Base-by-base conservation (phyloP, 2,888 invertebrate genomes). In the Limnephilus auricula region DNA sequence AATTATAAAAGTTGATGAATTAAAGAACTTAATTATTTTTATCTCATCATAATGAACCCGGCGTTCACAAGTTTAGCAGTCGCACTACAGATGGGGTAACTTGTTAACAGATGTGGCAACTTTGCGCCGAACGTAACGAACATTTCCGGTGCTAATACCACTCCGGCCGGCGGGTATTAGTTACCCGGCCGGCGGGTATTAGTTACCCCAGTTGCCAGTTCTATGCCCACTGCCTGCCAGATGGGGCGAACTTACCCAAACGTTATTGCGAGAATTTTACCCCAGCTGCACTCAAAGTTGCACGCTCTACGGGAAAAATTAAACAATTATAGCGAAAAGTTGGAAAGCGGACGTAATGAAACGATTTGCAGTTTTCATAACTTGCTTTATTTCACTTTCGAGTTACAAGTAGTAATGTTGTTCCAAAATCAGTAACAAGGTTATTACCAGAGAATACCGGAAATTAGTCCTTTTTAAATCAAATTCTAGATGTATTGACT, bases 61-160 rank as follows among this genome's bases (percentile, higher is more conserved):
- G 34, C 82, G 12, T 34, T 13, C 25, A 34, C 65, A 65, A 65
- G 65, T 65, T 65, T 25, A n/a, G 65, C 65, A 65, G 65, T 65
- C 5, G 65, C 50, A 18, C 50, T 65, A 65, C 65, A 65, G 65
- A n/a, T 25, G 25, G 85, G 40, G 40, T 15, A 85, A 32, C 37
- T 85, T 85, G 37, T 85, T 87, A 87, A 87, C 87, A 87, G 87
- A 87, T 87, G 87, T 32, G 50, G 50, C 18, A 34, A 87, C 50
- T 87, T 85, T 87, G 87, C 30, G 32, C 25, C 87, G 87, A 78
- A 87, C 87, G 32, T 50, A 84, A 30, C 50, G 31, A 30, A 65
- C 87, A 50, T 65, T 65, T 65, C 87, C 87, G 25, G 87, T 85
- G 45, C 45, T 85, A 45, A 84, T 25, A 85, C 45, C 45, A 85